These are phyloP conservation scores for Polymixis lichenea DNA, from an alignment of 2,888 invertebrate genomes.

Conservation along the genomic window DNA sequence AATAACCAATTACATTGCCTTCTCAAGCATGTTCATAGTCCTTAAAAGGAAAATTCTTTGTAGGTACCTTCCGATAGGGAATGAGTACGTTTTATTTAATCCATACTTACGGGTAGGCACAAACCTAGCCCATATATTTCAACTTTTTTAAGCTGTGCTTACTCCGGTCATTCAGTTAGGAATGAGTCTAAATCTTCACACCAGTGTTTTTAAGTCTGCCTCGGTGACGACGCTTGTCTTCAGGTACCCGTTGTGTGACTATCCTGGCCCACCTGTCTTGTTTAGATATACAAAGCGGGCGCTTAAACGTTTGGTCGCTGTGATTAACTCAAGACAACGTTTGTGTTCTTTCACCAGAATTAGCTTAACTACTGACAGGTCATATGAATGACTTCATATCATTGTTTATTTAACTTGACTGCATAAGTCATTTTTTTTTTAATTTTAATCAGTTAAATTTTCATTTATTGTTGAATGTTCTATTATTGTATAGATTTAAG, in stretches of 20 bases:
- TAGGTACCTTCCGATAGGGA: neutral
- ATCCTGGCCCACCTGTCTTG: too few species aligned
- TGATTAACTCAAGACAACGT: too few species aligned
- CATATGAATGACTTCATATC: too few species aligned
- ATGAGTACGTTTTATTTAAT: neutral
- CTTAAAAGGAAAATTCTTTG: neutral
- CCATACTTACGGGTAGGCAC: neutral
- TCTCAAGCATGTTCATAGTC: neutral
- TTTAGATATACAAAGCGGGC: too few species aligned
- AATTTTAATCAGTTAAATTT: too few species aligned
- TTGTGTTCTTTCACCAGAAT: too few species aligned
- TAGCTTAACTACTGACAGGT: too few species aligned
- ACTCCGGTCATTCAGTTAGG: neutral
- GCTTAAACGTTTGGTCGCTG: too few species aligned
- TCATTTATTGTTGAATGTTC: too few species aligned
- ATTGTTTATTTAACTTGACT: too few species aligned
- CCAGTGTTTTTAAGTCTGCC: neutral
- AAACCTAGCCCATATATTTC: neutral
- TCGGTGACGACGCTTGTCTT: neutral
- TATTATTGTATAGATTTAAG: too few species aligned
- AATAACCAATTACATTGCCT: slow-evolving; percentile 22
- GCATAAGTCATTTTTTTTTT: too few species aligned
- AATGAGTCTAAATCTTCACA: neutral
- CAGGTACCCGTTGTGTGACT: neutral
- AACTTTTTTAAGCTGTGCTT: neutral